Base-by-base conservation (phyloP, 1,140 invertebrate species). In the Heliothis virescens region DNA sequence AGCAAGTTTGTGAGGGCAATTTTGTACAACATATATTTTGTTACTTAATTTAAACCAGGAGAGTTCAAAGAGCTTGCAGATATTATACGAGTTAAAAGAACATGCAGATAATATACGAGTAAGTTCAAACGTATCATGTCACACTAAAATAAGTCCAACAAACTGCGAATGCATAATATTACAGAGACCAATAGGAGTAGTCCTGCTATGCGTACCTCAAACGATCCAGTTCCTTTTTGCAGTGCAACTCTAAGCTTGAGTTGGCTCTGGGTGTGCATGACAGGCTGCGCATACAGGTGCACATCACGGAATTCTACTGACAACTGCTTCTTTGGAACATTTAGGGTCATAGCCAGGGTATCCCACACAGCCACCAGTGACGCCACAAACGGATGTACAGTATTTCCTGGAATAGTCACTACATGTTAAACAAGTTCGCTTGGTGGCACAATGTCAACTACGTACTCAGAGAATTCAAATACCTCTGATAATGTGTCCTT, bases 301-400 rank as follows among this genome's bases (percentile, higher is more conserved):
- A 91, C 71, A 12, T 91, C 82, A 0, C 59, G 21, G 75, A 90
- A 92, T 12, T 85, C 53, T 1, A 91, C 89, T 0, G 86, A 82
- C 0, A 87, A 9, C 13, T 81, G 13, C 48, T 87, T 86, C 29
- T 77, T 85, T 1, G 78, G 74, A 13, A 78, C 75, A 0, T 76
- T 73, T 12, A 80, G 16, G 3, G 72, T 62, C 90, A 91, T 91
- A 0, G 89, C 85, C 13, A 90, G 60, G 1, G 87, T 91, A 13
- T 91, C 89, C 89, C 90, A 92, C 21, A 83, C 86, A 11, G 79
- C 73, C 1, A 90, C 82, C 15, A 91, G 72, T 3, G 78, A 79
- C 5, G 83, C 87, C 13, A 88, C 63, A 59, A 86, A 90, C 4
- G 90, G 90, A n/a, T 83, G 89, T 9, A 81, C 3, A 5, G 79